phyloP scores from a whole-genome alignment of 53 echinoderm and acorn worm genomes.

The Echinarachnius parma region DNA sequence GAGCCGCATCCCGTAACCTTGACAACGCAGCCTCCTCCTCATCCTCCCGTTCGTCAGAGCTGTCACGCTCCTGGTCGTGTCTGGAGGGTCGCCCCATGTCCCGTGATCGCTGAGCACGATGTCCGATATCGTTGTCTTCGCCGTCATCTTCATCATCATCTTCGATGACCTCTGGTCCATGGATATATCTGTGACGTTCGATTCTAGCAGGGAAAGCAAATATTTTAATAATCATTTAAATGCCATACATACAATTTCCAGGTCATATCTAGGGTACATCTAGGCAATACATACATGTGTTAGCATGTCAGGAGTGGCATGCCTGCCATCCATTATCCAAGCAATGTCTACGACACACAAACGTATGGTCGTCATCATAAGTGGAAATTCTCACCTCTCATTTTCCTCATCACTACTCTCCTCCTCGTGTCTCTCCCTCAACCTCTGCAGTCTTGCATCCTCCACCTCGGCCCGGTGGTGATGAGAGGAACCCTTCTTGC shows the following conservation, averaged over 20 bases:
- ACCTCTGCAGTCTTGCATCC: constrained; percentile 71
- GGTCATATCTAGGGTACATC: no score
- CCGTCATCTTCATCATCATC: constrained; percentile 55
- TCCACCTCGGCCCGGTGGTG: no score
- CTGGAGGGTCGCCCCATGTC: constrained; percentile 4
- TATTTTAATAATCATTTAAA: no score
- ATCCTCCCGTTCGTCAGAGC: constrained; percentile 13
- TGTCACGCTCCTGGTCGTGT: not conserved
- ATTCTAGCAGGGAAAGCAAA: constrained; percentile 52
- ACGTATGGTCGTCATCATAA: no score
- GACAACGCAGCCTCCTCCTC: not conserved
- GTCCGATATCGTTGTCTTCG: constrained; percentile 36
- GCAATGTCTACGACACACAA: no score
- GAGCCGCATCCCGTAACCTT: constrained; percentile 5
- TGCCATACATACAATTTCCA: no score
- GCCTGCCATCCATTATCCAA: no score
- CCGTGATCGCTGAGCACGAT: constrained; percentile 2
- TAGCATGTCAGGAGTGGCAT: no score
- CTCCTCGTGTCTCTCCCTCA: constrained; percentile 68
- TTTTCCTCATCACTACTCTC: constrained; percentile 61
- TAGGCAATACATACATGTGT: no score
- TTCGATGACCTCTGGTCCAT: constrained; percentile 76
- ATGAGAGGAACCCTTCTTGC: no score
- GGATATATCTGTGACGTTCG: constrained; percentile 71
- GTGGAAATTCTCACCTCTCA: no score